Evolutionary conservation across 2,113 vertebrate genomes (phyloP), one percentile per base, ranked within the genome.

Genomic region (Labeo catla): DNA sequence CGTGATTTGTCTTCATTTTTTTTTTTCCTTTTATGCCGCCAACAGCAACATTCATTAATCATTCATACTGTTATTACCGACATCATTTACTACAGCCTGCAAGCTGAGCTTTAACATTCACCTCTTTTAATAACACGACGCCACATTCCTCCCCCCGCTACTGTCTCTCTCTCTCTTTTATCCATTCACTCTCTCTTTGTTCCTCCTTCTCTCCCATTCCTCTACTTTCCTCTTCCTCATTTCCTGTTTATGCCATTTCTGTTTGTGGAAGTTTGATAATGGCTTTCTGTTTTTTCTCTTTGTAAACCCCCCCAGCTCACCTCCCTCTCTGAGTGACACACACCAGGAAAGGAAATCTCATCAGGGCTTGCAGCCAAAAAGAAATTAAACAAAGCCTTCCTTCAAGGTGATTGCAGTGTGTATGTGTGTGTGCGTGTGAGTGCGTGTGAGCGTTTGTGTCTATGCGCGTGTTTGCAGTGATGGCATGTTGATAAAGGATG

Each of bases 361-460:
- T 88, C 52, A 21, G 85, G 66, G 92, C 92, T 92, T 91, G 91
- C 92, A 92, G 93, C 93, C 91, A 93, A 93, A 93, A 91, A 91
- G 89, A 94, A 92, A 94, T 93, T 94, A 91, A 94, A 93, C 93
- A 93, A 90, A 93, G 92, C 87, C 88, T 92, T 88, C 85, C 84
- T 90, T 91, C 92, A 91, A 89, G 90, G 91, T 65, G 82, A 92
- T 85, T 85, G 74, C 28, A 52, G 52, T 66, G 57, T 78, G 39
- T 50, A 8, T 66, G 45, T 39, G 23, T 52, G 45, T 78, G 73
- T 59, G 68, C 13, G 36, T 61, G 52, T 61, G 23, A 36, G 47
- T 57, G 47, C 36, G 21, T 39, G 39, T 21, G 52, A 1, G n/a
- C 19, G 21, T 66, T 28, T 82, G 80, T 66, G 63, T 49, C 36